phyloP scores from a whole-genome alignment of 1,140 invertebrate genomes.

The Hycleus cichorii region DNA sequence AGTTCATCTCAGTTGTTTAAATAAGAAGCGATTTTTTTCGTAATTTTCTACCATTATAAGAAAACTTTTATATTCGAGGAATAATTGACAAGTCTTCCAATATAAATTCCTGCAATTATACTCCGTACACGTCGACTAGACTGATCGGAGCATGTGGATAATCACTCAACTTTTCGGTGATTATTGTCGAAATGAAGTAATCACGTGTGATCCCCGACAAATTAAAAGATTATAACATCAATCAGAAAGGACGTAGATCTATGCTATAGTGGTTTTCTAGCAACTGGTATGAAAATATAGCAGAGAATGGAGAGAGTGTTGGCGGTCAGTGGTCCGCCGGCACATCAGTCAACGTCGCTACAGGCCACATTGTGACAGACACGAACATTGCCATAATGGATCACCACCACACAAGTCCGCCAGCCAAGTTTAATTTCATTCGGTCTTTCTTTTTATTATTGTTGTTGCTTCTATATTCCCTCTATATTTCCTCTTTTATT shows the following conservation, averaged over 20 bases:
- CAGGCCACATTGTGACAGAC: conserved; percentile 8
- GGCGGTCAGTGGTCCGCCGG: conserved; percentile 14
- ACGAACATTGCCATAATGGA: conserved; percentile 16
- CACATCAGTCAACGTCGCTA: conserved; percentile 15
- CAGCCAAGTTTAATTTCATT: conserved; percentile 14
- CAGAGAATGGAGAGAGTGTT: neutral
- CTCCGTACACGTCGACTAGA: too few species aligned
- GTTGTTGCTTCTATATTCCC: too few species aligned
- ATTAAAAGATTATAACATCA: conserved; percentile 18
- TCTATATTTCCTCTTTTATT: too few species aligned
- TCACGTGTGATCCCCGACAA: conserved; percentile 11
- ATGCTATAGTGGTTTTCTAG: neutral
- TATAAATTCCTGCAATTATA: too few species aligned
- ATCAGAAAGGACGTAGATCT: conserved; percentile 10
- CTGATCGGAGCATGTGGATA: too few species aligned
- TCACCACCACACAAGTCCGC: conserved; percentile 10
- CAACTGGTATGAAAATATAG: neutral
- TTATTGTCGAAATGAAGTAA: conserved; percentile 4
- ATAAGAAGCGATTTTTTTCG: neutral
- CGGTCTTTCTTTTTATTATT: neutral
- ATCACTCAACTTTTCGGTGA: too few species aligned
- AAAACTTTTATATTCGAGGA: too few species aligned
- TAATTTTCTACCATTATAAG: too few species aligned
- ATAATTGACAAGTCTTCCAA: too few species aligned
- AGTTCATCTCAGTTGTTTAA: neutral